Percentiles rank a stretch among this genome's conserved stretches.
Evolutionary conservation across 2,113 vertebrate genomes (phyloP).

Genomic region (Apteryx owenii): DNA sequence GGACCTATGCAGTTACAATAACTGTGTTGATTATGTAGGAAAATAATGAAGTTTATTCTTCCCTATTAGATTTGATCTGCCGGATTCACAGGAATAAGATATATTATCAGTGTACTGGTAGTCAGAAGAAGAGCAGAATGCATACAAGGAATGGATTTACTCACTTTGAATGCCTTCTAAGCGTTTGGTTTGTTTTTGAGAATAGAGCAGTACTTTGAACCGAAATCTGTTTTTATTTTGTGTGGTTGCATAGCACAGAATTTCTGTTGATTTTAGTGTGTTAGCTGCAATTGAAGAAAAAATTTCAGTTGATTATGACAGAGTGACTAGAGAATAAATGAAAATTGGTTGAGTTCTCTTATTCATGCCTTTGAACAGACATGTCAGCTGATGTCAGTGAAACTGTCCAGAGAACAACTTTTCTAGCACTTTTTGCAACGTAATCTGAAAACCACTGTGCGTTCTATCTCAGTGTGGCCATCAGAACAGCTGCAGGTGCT

Average conservation of each 20-base stretch:
- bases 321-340: background rate
- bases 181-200: background rate
- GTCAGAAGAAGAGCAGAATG: background rate
- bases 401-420: background rate
- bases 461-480: background rate
- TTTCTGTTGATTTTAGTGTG: background rate
- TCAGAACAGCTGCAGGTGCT: background rate
- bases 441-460: rapidly evolving
- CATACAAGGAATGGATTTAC: background rate
- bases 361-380: background rate
- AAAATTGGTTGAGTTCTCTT: background rate
- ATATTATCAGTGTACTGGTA: background rate
- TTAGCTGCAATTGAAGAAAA: background rate
- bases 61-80: background rate
- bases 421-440: background rate
- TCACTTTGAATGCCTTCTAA: background rate
- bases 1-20: background rate
- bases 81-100: background rate
- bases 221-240: background rate
- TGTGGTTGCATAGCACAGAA: background rate
- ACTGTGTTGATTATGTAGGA: background rate
- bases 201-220: background rate
- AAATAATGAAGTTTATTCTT: background rate
- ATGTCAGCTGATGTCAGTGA: background rate
- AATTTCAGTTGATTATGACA: background rate